A percentile compares a stretch with the other conserved stretches of the same genome.
Evolutionary conservation across 2,797 vertebrate species (phyloP).

Genomic region (Aulostomus chinensis): DNA sequence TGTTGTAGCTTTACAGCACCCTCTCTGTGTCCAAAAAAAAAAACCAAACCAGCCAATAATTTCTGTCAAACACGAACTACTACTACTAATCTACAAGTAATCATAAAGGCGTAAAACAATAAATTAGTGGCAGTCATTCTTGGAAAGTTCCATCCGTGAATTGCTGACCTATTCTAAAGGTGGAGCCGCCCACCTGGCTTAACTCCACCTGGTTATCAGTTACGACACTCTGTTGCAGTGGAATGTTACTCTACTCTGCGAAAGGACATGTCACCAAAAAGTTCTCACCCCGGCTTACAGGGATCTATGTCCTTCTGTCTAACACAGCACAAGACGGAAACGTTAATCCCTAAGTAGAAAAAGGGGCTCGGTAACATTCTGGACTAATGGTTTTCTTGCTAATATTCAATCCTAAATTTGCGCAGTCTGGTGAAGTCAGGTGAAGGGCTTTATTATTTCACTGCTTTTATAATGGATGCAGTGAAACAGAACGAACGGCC

Average conservation of each 20-base stretch:
- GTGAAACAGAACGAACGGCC: conserved; percentile 37
- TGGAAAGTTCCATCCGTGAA: conserved; percentile 34
- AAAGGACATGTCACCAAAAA: conserved; percentile 47
- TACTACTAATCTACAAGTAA: conserved; percentile 46
- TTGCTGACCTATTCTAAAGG: conserved; percentile 1
- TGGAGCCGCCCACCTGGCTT: conserved; percentile 17
- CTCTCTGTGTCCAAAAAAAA: conserved; percentile 24
- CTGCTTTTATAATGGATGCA: conserved; percentile 34
- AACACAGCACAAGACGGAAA: conserved; percentile 39
- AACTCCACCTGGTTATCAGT: conserved; percentile 61
- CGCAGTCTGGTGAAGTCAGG: conserved; percentile 34
- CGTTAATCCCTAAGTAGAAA: conserved; percentile 59
- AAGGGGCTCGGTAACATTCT: conserved; percentile 50
- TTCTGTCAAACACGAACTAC: conserved; percentile 11
- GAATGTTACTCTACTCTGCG: conserved; percentile 58
- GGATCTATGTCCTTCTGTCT: conserved; percentile 53
- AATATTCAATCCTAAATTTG: conserved; percentile 69
- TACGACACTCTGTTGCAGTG: conserved; percentile 44
- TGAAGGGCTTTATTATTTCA: conserved; percentile 58
- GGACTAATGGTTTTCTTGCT: conserved; percentile 58
- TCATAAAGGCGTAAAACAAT: conserved; percentile 39
- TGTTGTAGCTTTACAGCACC: conserved; percentile 42
- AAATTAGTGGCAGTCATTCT: conserved; percentile 10
- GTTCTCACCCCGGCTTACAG: conserved; percentile 45
- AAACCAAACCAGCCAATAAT: conserved; percentile 10